Conservation (phyloP, 2,888 invertebrate species). For the Drosophila kokeensis region DNA sequence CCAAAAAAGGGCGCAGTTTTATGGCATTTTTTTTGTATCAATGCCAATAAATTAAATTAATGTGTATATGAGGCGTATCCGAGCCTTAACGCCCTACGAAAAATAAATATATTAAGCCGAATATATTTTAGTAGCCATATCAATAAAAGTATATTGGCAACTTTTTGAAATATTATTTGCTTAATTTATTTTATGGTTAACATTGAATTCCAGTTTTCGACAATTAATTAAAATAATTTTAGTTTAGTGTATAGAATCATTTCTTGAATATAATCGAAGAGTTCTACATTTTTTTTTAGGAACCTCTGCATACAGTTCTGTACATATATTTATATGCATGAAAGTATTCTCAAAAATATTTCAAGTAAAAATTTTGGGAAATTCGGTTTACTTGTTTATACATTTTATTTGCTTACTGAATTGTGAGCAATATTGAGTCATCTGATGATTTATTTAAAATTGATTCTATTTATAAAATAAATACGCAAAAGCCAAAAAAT, state of each 20-base stretch:
- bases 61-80: slow-evolving; percentile 18
- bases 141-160: background rate
- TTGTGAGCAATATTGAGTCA: slow-evolving; percentile 44
- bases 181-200: background rate
- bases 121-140: background rate
- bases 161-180: background rate
- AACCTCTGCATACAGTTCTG: background rate
- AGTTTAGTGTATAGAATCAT: background rate
- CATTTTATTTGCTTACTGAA: slow-evolving; percentile 28
- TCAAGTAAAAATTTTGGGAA: slow-evolving; percentile 10
- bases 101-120: background rate
- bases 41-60: slow-evolving; percentile 7
- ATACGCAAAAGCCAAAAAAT: slow-evolving; percentile 14
- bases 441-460: slow-evolving; percentile 22
- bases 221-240: background rate
- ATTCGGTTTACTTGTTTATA: slow-evolving; percentile 20
- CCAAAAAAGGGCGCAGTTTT: slow-evolving; percentile 51
- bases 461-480: slow-evolving; percentile 43
- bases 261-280: background rate
- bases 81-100: slow-evolving; percentile 1
- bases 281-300: background rate
- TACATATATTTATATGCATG: background rate
- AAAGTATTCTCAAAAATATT: background rate
- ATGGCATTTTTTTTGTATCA: slow-evolving; percentile 9
- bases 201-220: background rate